Base-by-base conservation (phyloP, 2,113 vertebrate species). In the Electrona antarctica region DNA sequence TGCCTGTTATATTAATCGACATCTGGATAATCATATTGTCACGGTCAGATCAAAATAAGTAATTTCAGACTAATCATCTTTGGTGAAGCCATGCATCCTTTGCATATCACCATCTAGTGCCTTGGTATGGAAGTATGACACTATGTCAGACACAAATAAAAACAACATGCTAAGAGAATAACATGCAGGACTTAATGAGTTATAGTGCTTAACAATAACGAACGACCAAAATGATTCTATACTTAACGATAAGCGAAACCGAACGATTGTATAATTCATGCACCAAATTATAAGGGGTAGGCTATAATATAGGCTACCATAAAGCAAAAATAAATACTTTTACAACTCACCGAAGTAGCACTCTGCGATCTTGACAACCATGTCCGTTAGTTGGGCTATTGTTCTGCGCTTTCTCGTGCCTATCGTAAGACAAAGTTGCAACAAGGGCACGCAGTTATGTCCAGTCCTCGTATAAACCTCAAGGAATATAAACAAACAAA, bases 71-170 rank as follows among this genome's bases (percentile, higher is more conserved):
- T 13, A 6, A n/a, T 54, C 51, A 54, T n/a, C 10, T 13, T 21
- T 4, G 51, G 58, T 55, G 45, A 48, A 21, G 55, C 48, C 21
- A 21, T 21, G 21, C 63, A 21, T 54, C 13, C 45, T 67, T 51
- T 56, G 77, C 69, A 90, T 83, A 88, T 80, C 87, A 73, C 86
- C 90, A 90, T 85, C 85, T 89, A 89, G 88, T 85, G 86, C 88
- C 66, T 29, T 58, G 49, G 69, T 69, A 1, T 66, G 82, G 85
- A 85, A 89, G 73, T 75, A 77, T 69, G 55, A 29, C 71, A 60
- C 45, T 28, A 7, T 50, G 13, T 7, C 12, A 61, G 1, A 46
- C 33, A 64, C 15, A 41, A 64, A 55, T 45, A 28, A 14, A 29
- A 55, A 47, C 14, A 49, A 15, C 21, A 51, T 2, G 8, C 7